These are phyloP conservation scores for Naja naja DNA, from an alignment of 2,113 vertebrate species.

Conservation along the genomic window DNA sequence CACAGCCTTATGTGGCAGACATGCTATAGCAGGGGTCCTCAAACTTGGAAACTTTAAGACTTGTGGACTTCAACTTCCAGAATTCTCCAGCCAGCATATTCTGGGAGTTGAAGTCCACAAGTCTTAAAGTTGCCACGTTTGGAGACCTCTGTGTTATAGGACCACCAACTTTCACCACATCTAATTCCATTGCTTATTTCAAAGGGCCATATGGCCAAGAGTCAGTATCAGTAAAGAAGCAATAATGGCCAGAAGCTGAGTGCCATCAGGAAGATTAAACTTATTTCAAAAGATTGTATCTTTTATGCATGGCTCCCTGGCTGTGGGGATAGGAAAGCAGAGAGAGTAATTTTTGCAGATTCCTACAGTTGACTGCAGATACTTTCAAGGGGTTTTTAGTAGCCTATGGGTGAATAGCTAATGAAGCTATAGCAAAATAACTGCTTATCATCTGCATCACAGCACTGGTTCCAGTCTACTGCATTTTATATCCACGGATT, in stretches of 20 bases:
- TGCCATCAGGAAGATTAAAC: not conserved
- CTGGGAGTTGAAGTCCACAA: no score
- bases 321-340: no score
- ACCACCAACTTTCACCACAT: not conserved
- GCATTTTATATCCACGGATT: constrained; percentile 18
- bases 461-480: constrained; percentile 4
- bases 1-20: not conserved
- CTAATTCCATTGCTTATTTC: not conserved
- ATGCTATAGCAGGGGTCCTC: not conserved
- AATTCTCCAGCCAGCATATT: no score
- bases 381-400: not conserved
- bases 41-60: no score
- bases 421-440: constrained; percentile 10
- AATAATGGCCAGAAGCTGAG: not conserved
- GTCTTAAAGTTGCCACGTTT: no score
- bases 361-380: not conserved
- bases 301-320: not conserved
- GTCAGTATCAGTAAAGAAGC: not conserved
- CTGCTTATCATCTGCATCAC: not conserved
- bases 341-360: not conserved
- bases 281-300: not conserved
- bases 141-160: no score
- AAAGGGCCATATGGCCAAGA: not conserved
- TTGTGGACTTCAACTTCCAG: no score
- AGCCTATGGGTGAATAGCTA: constrained; percentile 1